Conservation (phyloP, 1,140 invertebrate species). For the Diachasmimorpha longicaudata region DNA sequence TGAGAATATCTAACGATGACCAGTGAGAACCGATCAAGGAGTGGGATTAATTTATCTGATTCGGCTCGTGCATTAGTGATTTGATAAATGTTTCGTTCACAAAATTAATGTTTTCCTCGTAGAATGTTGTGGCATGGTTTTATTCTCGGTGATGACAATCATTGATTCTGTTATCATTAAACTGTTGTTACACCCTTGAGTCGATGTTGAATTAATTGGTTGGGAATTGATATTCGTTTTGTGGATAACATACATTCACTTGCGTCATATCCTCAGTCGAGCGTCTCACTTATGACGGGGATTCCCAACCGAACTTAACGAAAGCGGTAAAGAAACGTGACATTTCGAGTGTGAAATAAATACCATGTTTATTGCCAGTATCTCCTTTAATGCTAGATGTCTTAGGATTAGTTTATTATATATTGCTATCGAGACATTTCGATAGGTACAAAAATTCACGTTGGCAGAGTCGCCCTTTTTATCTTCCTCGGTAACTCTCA, state of each 20-base stretch:
- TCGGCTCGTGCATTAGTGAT: too few relatives aligned
- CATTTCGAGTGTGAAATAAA: not conserved
- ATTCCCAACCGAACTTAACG: not conserved
- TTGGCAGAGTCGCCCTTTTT: slow-evolving; percentile 4
- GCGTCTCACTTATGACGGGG: not conserved
- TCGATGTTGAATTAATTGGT: not conserved
- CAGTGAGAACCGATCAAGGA: too few relatives aligned
- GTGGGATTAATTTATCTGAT: too few relatives aligned
- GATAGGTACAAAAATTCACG: slow-evolving; percentile 15
- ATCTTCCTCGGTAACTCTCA: not conserved
- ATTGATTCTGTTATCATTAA: not conserved
- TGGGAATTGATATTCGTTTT: not conserved
- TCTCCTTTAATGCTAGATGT: not conserved
- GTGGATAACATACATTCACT: not conserved
- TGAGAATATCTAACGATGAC: too few relatives aligned
- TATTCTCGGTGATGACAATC: not conserved
- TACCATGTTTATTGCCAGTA: not conserved
- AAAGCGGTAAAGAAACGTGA: not conserved
- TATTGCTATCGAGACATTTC: slow-evolving; percentile 12
- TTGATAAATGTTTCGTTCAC: too few relatives aligned
- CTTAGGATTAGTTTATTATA: not conserved
- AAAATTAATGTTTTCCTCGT: too few relatives aligned
- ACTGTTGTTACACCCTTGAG: not conserved
- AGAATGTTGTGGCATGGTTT: not conserved
- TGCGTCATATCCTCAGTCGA: not conserved